Evolutionary conservation across 2,797 vertebrate species (phyloP).

Genomic region (Galaxias olidus): DNA sequence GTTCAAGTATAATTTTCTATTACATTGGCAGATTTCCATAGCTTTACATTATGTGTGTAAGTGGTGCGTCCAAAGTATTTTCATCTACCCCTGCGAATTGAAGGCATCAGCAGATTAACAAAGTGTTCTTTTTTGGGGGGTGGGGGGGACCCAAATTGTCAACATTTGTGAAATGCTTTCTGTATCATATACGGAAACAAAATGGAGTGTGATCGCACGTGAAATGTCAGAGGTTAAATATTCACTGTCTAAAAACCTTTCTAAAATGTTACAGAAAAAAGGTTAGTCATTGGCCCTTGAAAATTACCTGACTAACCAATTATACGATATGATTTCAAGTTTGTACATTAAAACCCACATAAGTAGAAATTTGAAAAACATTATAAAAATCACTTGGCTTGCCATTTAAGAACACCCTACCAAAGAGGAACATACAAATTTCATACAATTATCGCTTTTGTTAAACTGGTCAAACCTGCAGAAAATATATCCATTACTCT

Average conservation of each 20-base stretch:
- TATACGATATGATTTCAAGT: conserved; percentile 51
- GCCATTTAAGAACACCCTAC: conserved; percentile 31
- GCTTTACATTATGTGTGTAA: conserved; percentile 22
- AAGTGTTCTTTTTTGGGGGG: no score
- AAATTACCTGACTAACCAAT: conserved; percentile 51
- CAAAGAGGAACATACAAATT: conserved; percentile 44
- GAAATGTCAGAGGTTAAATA: conserved; percentile 44
- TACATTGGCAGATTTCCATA: conserved; percentile 36
- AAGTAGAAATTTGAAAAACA: conserved; percentile 27
- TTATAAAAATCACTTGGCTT: conserved; percentile 28
- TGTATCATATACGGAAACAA: no score
- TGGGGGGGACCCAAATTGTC: no score
- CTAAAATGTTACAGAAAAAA: conserved; percentile 50
- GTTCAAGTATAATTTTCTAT: no score
- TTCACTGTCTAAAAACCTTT: conserved; percentile 47
- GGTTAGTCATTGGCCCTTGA: conserved; percentile 17
- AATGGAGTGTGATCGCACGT: not conserved
- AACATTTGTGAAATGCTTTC: no score
- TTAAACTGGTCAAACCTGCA: conserved; percentile 48
- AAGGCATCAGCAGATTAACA: no score
- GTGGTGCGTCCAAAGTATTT: not conserved
- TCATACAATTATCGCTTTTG: conserved; percentile 25
- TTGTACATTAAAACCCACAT: conserved; percentile 36
- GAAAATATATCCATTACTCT: conserved; percentile 43
- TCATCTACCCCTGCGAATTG: no score